Evolutionary conservation across 2,888 invertebrate genomes (phyloP).

Genomic region (Morpho achilles): DNA sequence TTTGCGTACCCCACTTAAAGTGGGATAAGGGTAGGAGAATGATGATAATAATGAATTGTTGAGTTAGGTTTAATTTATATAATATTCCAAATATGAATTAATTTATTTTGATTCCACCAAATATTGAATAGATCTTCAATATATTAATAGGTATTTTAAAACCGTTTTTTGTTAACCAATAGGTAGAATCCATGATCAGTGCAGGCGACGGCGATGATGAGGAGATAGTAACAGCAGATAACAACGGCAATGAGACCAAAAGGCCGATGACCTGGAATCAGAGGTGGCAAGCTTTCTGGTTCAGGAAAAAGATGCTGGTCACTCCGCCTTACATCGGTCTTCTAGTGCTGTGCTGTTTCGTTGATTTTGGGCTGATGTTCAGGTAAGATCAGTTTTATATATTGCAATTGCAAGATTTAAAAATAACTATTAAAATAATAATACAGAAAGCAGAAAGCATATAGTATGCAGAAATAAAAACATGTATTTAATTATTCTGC

Average conservation of each 20-base stretch:
- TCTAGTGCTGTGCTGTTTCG: conserved; percentile 75
- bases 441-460: too few relatives aligned
- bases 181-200: conserved; percentile 72
- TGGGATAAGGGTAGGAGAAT: too few relatives aligned
- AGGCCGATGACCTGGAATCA: conserved; percentile 60
- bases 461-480: too few relatives aligned
- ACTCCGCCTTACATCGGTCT: conserved; percentile 75
- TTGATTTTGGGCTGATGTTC: conserved; percentile 81
- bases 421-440: too few relatives aligned
- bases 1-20: too few relatives aligned
- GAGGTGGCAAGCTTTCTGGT: conserved; percentile 68
- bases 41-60: too few relatives aligned
- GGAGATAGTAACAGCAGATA: conserved; percentile 63
- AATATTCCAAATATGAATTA: too few relatives aligned
- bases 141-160: not conserved
- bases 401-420: too few relatives aligned
- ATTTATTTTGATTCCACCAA: too few relatives aligned
- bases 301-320: conserved; percentile 70
- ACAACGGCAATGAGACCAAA: conserved; percentile 69
- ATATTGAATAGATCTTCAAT: too few relatives aligned
- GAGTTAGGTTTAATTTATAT: too few relatives aligned
- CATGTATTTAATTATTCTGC: too few relatives aligned
- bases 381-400: conserved; percentile 50
- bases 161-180: not conserved
- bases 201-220: conserved; percentile 61